phyloP scores from a whole-genome alignment of 2,888 invertebrate species.

The Noctua janthina region DNA sequence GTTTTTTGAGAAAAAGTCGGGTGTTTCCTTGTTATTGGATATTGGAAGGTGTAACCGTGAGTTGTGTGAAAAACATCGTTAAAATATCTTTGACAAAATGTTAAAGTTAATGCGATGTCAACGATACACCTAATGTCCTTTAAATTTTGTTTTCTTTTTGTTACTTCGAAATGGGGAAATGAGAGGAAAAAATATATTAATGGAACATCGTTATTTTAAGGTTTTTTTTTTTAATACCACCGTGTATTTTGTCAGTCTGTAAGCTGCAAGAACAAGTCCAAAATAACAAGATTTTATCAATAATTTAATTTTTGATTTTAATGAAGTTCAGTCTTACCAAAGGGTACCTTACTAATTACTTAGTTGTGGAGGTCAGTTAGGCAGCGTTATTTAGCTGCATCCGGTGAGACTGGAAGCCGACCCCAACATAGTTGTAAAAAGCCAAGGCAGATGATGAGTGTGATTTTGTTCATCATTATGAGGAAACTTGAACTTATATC shows the following conservation, averaged over 20 bases:
- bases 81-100: conserved; percentile 13
- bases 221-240: too few relatives aligned
- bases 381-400: too few relatives aligned
- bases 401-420: too few relatives aligned
- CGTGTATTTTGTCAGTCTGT: neutral
- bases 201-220: too few relatives aligned
- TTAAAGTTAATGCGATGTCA: neutral
- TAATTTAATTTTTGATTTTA: neutral
- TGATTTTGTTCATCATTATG: neutral
- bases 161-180: neutral
- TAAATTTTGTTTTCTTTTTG: neutral
- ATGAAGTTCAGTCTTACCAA: neutral
- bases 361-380: too few relatives aligned
- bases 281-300: neutral
- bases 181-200: neutral
- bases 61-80: conserved; percentile 11
- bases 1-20: neutral
- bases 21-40: conserved; percentile 25
- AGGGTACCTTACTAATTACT: too few relatives aligned
- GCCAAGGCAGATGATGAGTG: neutral
- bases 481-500: neutral
- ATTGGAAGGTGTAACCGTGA: neutral
- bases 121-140: neutral
- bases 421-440: too few relatives aligned
- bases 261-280: neutral